Evolutionary conservation across 2,797 vertebrate species (phyloP), one percentile per base, ranked within the genome.

Genomic region (Gephyroberyx darwinii): DNA sequence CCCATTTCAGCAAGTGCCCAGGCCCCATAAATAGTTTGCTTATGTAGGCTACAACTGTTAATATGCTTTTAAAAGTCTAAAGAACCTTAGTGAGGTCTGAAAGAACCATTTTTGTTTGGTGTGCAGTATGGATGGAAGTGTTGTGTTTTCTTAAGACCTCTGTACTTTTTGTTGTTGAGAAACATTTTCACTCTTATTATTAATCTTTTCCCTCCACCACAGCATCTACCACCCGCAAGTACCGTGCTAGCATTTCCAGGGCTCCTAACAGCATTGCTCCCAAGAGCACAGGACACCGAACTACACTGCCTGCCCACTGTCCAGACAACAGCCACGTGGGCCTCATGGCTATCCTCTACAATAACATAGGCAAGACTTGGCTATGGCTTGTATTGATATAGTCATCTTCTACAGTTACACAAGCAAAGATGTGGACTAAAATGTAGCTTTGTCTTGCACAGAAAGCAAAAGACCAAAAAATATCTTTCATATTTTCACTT

Each of bases 281-380:
- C 14, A 84, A 88, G 60, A 90, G 74, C 74, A 90, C 84, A 0
- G 92, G 92, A 14, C 82, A 89, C 0, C 90, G 96, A 39, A 95
- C 91, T 1, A 87, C 87, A 0, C 91, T 98, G 43, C 94, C 94
- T 0, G 94, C 95, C 0, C 75, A 87, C 70, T 95, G 96, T 1
- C 94, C 95, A 0, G 95, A 96, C 8, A 93, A 96, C 60, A 93
- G 93, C n/a, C 95, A 98, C 0, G 92, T 98, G 63, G 96, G 96
- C 78, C 88, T 98, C 22, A 95, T 96, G 91, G 93, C 95, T 1
- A 96, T 97, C 48, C 93, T 98, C 68, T 93, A 96, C 67, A 97
- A 96, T 77, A 97, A 97, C 91, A 96, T 97, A 10, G 96, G 96
- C 59, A 94, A 93, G n/a, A 39, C 33, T 12, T 30, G 51, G 43